Evolutionary conservation across 2,113 vertebrate species (phyloP).

Genomic region (Hydrochoerus hydrochaeris): DNA sequence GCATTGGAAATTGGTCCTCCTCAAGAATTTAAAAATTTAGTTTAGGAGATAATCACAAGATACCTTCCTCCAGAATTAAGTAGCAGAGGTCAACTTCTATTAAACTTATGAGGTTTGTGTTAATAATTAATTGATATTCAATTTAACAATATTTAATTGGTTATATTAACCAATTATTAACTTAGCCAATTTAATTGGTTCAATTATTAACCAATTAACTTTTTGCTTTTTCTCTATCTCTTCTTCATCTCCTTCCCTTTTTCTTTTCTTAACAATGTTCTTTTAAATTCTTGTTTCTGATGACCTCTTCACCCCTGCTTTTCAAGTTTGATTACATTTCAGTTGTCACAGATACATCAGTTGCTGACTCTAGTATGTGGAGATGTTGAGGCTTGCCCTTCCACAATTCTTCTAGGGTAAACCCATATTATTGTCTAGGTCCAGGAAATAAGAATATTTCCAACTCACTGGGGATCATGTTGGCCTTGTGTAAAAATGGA

Average conservation of each 20-base stretch:
- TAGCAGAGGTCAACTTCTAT: not conserved
- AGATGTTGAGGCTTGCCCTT: conserved; percentile 51
- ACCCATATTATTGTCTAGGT: conserved; percentile 6
- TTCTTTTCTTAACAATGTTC: not conserved
- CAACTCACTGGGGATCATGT: conserved; percentile 57
- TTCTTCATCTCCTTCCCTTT: not conserved
- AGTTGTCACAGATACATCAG: conserved; percentile 4
- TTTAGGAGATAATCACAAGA: not conserved
- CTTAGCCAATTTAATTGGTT: not conserved
- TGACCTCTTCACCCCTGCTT: conserved; percentile 46
- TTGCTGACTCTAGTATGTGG: conserved; percentile 20
- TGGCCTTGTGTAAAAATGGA: conserved; percentile 70
- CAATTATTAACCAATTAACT: not conserved
- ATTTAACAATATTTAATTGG: not conserved
- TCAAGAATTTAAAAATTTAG: conserved; percentile 23
- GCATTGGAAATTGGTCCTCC: conserved; percentile 41
- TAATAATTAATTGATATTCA: not conserved
- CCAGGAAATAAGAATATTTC: conserved; percentile 74
- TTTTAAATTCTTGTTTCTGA: conserved; percentile 53
- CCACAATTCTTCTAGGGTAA: conserved; percentile 66
- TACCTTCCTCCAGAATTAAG: conserved; percentile 37
- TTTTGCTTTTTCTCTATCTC: not conserved
- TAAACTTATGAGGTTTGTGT: not conserved
- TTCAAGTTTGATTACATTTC: conserved; percentile 57
- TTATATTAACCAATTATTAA: not conserved